A percentile compares a stretch with the other conserved stretches of the same genome.
Evolutionary conservation across 2,113 vertebrate species (phyloP).

Genomic region (Delphinus delphis): DNA sequence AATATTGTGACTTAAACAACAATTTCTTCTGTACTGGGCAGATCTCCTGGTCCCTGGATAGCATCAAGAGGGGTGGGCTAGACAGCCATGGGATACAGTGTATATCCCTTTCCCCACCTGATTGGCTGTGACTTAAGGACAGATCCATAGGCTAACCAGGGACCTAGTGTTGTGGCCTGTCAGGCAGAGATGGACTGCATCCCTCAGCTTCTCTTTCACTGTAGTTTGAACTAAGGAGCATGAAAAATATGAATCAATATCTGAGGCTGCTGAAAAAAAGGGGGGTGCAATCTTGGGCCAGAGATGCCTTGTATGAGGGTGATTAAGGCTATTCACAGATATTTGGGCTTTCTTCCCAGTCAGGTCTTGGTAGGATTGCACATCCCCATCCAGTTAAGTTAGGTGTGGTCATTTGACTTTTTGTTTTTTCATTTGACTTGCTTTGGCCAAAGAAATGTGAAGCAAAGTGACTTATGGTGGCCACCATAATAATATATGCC

Average conservation of each 20-base stretch:
- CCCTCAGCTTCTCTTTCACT: background rate
- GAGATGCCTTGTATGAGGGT: background rate
- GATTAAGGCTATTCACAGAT: background rate
- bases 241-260: background rate
- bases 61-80: background rate
- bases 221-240: background rate
- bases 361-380: background rate
- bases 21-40: background rate
- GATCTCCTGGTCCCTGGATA: background rate
- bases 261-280: background rate
- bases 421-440: background rate
- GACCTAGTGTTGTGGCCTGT: background rate
- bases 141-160: background rate
- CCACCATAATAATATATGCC: background rate
- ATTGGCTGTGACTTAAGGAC: background rate
- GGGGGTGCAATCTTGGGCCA: background rate
- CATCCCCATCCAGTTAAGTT: background rate
- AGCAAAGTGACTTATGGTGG: background rate
- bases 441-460: constrained; percentile 30
- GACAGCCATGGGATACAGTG: background rate
- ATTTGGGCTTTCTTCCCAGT: background rate
- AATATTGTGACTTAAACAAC: background rate
- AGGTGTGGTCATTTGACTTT: background rate
- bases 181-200: background rate
- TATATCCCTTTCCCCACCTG: background rate